Percentiles rank a stretch among this genome's conserved stretches.
Evolutionary conservation across 2,113 vertebrate species (phyloP).

Genomic region (Verasper variegatus): DNA sequence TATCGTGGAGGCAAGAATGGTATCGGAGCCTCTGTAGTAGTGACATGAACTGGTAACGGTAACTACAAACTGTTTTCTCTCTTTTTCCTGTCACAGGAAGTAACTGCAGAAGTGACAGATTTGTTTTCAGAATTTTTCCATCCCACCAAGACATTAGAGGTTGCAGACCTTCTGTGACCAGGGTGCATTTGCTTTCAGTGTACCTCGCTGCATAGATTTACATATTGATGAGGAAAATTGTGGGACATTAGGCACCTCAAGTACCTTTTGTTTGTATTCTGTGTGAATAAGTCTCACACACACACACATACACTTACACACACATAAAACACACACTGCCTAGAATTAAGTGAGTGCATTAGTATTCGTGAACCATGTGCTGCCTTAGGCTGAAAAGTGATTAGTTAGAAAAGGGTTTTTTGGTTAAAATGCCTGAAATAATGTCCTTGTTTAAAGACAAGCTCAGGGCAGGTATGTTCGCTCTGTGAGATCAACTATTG

Average conservation of each 20-base stretch:
- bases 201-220: slow-evolving; percentile 62
- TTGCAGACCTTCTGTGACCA: slow-evolving; percentile 44
- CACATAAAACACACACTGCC: not conserved
- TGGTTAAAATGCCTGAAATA: slow-evolving; percentile 42
- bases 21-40: too few relatives aligned
- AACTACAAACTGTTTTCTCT: too few relatives aligned
- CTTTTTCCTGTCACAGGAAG: not conserved
- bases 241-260: slow-evolving; percentile 38
- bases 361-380: slow-evolving; percentile 24
- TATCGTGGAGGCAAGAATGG: too few relatives aligned
- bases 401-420: slow-evolving; percentile 28
- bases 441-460: slow-evolving; percentile 26
- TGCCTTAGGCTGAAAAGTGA: slow-evolving; percentile 36
- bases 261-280: slow-evolving; percentile 51
- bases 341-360: slow-evolving; percentile 44
- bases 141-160: not conserved
- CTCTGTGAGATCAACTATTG: not conserved
- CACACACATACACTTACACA: not conserved
- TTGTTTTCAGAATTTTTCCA: slow-evolving; percentile 10
- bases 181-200: slow-evolving; percentile 35
- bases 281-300: slow-evolving; percentile 21
- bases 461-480: not conserved
- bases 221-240: slow-evolving; percentile 49
- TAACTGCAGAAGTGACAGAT: slow-evolving; percentile 9
- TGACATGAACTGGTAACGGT: too few relatives aligned